These are phyloP conservation scores for Coluber constrictor DNA, from an alignment of 2,797 vertebrate species.

Conservation along the genomic window DNA sequence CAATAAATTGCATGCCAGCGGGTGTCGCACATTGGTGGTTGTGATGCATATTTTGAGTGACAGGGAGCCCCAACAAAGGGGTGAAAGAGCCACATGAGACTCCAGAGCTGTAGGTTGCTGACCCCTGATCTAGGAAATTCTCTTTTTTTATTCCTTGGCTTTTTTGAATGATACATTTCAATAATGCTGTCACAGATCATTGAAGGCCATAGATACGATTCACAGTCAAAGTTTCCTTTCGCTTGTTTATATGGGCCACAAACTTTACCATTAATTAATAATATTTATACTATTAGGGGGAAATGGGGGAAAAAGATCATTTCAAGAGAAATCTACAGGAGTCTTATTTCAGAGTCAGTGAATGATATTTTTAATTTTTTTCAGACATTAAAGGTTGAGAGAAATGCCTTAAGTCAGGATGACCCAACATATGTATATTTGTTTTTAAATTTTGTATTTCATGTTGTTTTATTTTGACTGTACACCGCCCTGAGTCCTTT, in stretches of 20 bases:
- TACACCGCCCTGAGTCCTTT: too few species aligned
- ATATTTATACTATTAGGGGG: background rate
- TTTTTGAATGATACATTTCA: background rate
- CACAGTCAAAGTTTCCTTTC: constrained; percentile 13
- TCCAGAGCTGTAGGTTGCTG: too few species aligned
- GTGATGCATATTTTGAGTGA: too few species aligned
- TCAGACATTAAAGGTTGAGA: background rate
- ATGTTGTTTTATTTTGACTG: too few species aligned
- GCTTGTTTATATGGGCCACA: constrained; percentile 1
- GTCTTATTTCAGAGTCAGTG: background rate
- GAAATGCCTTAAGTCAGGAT: background rate
- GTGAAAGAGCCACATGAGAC: too few species aligned
- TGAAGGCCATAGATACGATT: constrained; percentile 18
- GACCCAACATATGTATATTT: background rate
- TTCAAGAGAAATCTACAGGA: background rate
- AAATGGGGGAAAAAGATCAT: background rate
- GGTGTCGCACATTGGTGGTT: too few species aligned
- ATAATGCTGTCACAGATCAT: constrained; percentile 33
- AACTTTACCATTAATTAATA: background rate
- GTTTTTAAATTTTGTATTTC: too few species aligned
- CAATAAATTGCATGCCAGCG: too few species aligned
- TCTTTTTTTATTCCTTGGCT: background rate
- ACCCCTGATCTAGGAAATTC: too few species aligned
- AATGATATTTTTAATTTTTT: background rate
- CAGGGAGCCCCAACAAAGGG: too few species aligned